These are phyloP conservation scores for Otolemur garnettii DNA, from an alignment of 2,113 vertebrate species.

Conservation along the genomic window DNA sequence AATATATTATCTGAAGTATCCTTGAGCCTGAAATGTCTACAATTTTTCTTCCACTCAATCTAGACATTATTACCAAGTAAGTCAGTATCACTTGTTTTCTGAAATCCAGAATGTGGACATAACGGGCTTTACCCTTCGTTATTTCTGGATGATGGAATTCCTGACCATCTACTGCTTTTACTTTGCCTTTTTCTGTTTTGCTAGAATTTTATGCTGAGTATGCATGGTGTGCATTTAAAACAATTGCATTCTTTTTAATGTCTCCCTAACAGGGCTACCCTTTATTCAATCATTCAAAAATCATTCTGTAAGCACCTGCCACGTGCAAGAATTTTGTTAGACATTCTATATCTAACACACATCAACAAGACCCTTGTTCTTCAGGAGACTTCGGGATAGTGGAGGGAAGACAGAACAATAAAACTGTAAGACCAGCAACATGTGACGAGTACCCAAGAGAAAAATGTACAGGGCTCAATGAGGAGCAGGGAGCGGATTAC, in stretches of 20 bases:
- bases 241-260: background rate
- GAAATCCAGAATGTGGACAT: background rate
- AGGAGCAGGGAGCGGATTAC: background rate
- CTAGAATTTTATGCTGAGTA: background rate
- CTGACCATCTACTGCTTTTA: background rate
- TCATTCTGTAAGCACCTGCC: background rate
- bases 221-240: background rate
- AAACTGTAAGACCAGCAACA: background rate
- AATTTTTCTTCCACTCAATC: background rate
- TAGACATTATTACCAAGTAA: background rate
- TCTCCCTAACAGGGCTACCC: background rate
- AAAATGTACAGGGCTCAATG: background rate
- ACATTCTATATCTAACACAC: background rate
- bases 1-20: background rate
- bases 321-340: background rate
- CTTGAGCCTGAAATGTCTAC: background rate
- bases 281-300: constrained; percentile 14
- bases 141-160: background rate
- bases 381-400: background rate
- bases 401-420: background rate
- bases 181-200: constrained; percentile 12
- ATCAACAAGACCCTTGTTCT: background rate
- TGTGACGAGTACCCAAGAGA: background rate
- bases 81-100: background rate
- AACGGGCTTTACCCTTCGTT: background rate